Evolutionary conservation across 2,797 vertebrate species (phyloP).

Genomic region (Ciconia nigra): DNA sequence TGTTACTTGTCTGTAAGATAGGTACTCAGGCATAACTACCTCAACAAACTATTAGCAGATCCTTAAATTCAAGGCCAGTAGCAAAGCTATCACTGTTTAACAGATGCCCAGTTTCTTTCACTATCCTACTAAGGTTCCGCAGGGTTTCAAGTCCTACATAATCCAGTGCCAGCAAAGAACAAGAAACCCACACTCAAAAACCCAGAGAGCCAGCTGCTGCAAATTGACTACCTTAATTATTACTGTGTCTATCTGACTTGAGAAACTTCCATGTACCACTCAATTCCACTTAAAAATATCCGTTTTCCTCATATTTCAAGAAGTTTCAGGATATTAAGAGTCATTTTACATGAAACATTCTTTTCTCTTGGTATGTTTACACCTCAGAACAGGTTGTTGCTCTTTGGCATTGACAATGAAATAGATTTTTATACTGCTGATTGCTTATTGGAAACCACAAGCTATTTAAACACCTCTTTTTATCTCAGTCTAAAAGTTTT

Average conservation of each 20-base stretch:
- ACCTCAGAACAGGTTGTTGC: background rate
- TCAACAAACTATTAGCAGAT: background rate
- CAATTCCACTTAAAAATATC: background rate
- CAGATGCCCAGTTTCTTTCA: background rate
- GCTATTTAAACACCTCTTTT: background rate
- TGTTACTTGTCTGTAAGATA: background rate
- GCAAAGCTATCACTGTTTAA: background rate
- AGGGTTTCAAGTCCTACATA: background rate
- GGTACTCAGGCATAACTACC: background rate
- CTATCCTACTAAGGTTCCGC: background rate
- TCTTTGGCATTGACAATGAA: background rate
- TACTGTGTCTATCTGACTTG: background rate
- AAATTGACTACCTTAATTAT: background rate
- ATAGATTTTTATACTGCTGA: background rate
- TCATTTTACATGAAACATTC: background rate
- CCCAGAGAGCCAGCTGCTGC: background rate
- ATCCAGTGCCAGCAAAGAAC: background rate
- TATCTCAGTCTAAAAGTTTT: background rate
- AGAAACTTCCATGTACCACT: background rate
- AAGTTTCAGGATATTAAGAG: background rate
- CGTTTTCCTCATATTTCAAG: background rate
- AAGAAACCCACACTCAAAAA: background rate
- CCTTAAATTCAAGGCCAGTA: background rate
- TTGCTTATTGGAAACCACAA: background rate
- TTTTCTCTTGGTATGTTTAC: background rate